Percentiles rank a stretch among this genome's conserved stretches.
phyloP scores from a whole-genome alignment of 35 echinoderm and acorn worm genomes.

The Lytechinus pictus region DNA sequence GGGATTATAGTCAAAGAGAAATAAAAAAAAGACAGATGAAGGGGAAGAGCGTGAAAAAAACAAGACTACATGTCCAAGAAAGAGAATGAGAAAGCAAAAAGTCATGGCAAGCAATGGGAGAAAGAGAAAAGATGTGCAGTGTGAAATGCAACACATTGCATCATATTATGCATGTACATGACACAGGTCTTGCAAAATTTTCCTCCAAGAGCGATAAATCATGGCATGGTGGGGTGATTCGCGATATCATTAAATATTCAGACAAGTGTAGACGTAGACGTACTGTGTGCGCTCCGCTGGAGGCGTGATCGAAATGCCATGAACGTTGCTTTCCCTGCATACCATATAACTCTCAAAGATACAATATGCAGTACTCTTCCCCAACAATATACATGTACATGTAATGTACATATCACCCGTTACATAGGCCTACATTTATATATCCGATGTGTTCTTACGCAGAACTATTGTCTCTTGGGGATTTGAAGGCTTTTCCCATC shows the following conservation, averaged over 20 bases:
- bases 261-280: background rate
- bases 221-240: background rate
- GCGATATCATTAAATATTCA: conserved; percentile 2
- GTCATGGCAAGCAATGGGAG: background rate
- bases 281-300: background rate
- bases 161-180: background rate
- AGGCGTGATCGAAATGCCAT: conserved; percentile 26
- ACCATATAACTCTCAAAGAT: background rate
- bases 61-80: background rate
- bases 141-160: background rate
- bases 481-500: too few relatives aligned
- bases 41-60: background rate
- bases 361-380: background rate
- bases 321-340: conserved; percentile 6
- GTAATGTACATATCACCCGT: too few relatives aligned
- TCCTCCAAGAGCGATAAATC: background rate
- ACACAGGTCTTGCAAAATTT: background rate
- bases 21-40: too few relatives aligned
- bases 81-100: background rate
- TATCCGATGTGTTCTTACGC: background rate
- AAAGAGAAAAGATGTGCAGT: background rate
- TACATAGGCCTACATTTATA: too few relatives aligned
- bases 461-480: background rate
- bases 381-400: background rate
- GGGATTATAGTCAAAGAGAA: too few relatives aligned